Base-by-base conservation (phyloP, 2,888 invertebrate genomes). In the Papilio demoleus region DNA sequence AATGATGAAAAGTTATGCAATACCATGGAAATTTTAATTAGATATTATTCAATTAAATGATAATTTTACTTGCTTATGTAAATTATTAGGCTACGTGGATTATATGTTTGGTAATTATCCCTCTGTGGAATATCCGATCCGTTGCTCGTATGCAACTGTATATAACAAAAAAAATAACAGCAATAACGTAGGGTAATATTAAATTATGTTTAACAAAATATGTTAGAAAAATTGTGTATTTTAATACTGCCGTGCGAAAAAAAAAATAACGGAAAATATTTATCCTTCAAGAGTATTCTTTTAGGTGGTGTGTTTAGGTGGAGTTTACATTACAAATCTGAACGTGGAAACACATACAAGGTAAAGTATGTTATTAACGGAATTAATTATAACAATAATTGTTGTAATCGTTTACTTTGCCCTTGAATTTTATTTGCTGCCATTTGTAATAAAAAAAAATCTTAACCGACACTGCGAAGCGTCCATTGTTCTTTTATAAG, bases 281-380 rank as follows among this genome's bases (percentile, higher is more conserved):
- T 50, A 69, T 72, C 65, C 34, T 69, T 68, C 24, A 61, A 17
- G 27, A 65, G 63, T 58, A 70, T 68, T 64, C 42, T 75, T 75
- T 73, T 75, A 76, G 75, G 71, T 75, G 75, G 72, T 61, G 72
- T 40, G 60, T 70, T 56, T 56, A 65, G 56, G 24, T 68, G 64
- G 70, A 68, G 77, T 72, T 68, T 75, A 74, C 75, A 74, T 74
- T 70, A 72, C 74, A 74, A 75, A 75, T 73, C 50, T 65, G 60
- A 74, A 75, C 73, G 74, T 75, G 77, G 78, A 79, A 77, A 73
- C 76, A 58, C 45, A 75, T 59, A 73, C 79, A 84, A 83, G 82
- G 85, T 84, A 81, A 81, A 75, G 76, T 77, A 76, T 77, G 75
- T 64, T 75, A 75, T 76, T 73, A 72, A 76, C 73, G 73, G 73